Percentiles rank a stretch among this genome's conserved stretches.
phyloP scores from a whole-genome alignment of 2,113 vertebrate genomes.

The Pluvialis apricaria region DNA sequence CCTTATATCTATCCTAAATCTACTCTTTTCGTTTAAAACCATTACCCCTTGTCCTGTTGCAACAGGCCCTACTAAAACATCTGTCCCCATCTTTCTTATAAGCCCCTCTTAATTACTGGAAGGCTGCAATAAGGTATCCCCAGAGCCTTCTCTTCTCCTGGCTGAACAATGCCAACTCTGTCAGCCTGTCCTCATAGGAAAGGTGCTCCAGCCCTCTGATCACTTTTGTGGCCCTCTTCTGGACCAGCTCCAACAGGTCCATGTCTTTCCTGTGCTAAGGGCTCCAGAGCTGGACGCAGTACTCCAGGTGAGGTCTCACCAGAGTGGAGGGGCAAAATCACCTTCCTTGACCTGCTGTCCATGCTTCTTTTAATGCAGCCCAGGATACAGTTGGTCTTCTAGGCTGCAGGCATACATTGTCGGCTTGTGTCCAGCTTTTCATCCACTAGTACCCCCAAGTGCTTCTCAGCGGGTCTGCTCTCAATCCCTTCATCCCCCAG shows the following conservation, averaged over 20 bases:
- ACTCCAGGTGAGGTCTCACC: background rate
- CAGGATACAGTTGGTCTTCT: fast-evolving
- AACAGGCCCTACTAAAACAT: background rate
- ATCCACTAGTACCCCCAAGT: fast-evolving
- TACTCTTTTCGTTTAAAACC: background rate
- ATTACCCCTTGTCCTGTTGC: background rate
- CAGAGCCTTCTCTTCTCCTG: background rate
- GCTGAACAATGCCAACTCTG: background rate
- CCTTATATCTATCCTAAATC: background rate
- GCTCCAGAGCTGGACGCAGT: background rate
- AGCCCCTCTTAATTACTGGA: background rate
- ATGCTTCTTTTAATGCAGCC: background rate
- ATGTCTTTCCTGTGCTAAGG: fast-evolving
- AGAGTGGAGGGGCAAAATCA: background rate
- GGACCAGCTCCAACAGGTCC: fast-evolving
- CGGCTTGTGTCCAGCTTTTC: fast-evolving
- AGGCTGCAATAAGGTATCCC: background rate
- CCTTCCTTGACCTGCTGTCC: background rate
- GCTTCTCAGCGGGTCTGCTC: background rate
- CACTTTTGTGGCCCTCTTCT: background rate
- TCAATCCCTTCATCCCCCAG: background rate
- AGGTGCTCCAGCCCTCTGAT: background rate
- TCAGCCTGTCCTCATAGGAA: background rate
- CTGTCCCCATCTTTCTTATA: background rate
- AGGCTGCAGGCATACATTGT: fast-evolving